Evolutionary conservation across 92 coral and sea anemone genomes (phyloP).

Genomic region (Virgularia gustaviana): DNA sequence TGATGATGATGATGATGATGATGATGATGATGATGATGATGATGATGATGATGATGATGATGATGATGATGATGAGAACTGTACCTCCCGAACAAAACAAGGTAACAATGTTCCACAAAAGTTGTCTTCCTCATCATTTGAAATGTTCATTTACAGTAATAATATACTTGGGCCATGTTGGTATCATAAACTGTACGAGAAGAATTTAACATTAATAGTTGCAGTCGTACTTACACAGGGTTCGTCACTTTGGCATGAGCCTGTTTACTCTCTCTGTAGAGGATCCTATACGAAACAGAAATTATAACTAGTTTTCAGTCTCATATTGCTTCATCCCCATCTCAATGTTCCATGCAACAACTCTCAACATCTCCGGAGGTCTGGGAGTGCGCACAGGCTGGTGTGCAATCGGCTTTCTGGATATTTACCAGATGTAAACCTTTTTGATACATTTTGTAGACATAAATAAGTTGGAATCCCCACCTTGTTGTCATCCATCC

Average conservation of each 20-base stretch:
- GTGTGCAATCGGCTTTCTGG: too few relatives aligned
- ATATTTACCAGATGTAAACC: too few relatives aligned
- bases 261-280: conserved; percentile 81
- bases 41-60: too few relatives aligned
- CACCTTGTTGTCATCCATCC: conserved; percentile 99
- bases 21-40: background rate
- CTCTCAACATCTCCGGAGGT: background rate
- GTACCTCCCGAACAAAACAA: background rate
- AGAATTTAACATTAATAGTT: background rate
- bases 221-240: conserved; percentile 63
- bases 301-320: background rate
- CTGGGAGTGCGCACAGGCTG: background rate
- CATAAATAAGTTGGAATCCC: too few relatives aligned
- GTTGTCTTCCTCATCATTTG: background rate
- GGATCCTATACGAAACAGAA: conserved; percentile 50
- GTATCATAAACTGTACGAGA: background rate
- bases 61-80: background rate
- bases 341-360: too few relatives aligned
- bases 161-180: too few relatives aligned
- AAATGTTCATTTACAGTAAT: background rate
- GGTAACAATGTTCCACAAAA: background rate
- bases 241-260: conserved; percentile 77
- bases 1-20: background rate
- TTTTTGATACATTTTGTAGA: too few relatives aligned
- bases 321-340: too few relatives aligned